A percentile compares a stretch with the other conserved stretches of the same genome.
Conservation (phyloP, 2,113 vertebrate species). For the Mobula birostris region DNA sequence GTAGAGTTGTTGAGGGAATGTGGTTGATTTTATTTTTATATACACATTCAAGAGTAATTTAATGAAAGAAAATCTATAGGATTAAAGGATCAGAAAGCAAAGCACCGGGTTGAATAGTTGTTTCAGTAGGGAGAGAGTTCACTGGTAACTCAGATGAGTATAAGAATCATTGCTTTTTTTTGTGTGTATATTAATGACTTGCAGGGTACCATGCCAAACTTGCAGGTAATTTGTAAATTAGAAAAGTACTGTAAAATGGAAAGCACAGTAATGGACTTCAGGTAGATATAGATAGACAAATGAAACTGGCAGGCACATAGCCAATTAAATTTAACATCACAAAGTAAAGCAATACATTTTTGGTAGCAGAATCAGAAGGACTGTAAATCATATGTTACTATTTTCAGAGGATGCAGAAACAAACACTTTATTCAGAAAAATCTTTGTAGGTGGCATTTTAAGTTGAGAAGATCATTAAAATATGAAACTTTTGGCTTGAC, state of each 20-base stretch:
- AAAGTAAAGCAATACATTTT: background rate
- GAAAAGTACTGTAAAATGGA: background rate
- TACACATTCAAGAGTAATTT: too few species aligned
- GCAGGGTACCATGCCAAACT: background rate
- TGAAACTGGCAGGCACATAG: background rate
- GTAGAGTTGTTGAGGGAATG: too few species aligned
- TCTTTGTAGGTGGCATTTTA: background rate
- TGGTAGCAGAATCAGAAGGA: background rate
- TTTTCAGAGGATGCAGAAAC: background rate
- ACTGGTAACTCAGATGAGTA: background rate
- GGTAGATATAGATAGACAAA: background rate
- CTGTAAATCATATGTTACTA: background rate
- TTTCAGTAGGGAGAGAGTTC: background rate
- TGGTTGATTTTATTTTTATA: too few species aligned
- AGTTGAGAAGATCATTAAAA: background rate
- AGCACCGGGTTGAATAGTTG: background rate
- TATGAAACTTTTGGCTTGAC: background rate
- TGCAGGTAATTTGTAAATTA: background rate
- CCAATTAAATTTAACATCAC: background rate
- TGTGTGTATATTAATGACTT: background rate
- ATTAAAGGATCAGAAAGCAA: background rate
- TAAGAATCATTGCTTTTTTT: background rate
- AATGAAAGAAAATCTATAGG: background rate
- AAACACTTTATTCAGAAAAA: background rate
- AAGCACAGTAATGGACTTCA: background rate